A percentile compares a stretch with the other conserved stretches of the same genome.
These are phyloP conservation scores for Sebastes jordani DNA, from an alignment of 2,797 vertebrate genomes.

Conservation along the genomic window DNA sequence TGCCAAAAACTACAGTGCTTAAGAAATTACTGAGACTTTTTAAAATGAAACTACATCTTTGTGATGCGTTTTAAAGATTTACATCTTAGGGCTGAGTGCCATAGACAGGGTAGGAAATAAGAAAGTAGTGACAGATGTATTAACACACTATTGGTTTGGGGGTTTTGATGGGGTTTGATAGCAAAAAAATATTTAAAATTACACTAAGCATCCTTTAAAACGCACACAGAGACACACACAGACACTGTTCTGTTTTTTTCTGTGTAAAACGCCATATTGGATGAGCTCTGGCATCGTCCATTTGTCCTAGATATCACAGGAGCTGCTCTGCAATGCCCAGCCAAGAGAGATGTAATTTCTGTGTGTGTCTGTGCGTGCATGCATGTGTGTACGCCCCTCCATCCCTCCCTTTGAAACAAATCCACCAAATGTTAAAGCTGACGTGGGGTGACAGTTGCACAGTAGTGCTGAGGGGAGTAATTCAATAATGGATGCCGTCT, in stretches of 20 bases:
- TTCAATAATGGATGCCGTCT: conserved; percentile 81
- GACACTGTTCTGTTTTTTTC: neutral
- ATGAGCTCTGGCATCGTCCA: conserved; percentile 35
- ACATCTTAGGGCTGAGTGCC: neutral
- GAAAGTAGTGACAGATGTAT: neutral
- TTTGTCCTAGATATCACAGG: conserved; percentile 58
- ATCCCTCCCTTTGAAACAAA: conserved; percentile 62
- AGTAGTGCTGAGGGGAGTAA: conserved; percentile 74
- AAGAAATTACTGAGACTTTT: neutral
- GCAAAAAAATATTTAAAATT: neutral
- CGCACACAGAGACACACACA: neutral
- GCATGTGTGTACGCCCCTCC: conserved; percentile 5
- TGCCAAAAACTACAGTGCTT: neutral
- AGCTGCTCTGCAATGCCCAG: conserved; percentile 37
- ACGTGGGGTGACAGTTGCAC: conserved; percentile 75
- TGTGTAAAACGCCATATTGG: conserved; percentile 25
- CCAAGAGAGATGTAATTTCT: conserved; percentile 38
- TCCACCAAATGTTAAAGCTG: conserved; percentile 75
- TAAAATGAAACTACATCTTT: neutral
- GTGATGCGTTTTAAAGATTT: neutral
- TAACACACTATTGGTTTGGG: neutral
- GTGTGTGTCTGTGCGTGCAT: neutral
- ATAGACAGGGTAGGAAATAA: neutral
- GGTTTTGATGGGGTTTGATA: neutral
- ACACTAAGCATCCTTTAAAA: conserved; percentile 7